phyloP scores from a whole-genome alignment of 92 coral and sea anemone genomes.

The Diadumene lineata region DNA sequence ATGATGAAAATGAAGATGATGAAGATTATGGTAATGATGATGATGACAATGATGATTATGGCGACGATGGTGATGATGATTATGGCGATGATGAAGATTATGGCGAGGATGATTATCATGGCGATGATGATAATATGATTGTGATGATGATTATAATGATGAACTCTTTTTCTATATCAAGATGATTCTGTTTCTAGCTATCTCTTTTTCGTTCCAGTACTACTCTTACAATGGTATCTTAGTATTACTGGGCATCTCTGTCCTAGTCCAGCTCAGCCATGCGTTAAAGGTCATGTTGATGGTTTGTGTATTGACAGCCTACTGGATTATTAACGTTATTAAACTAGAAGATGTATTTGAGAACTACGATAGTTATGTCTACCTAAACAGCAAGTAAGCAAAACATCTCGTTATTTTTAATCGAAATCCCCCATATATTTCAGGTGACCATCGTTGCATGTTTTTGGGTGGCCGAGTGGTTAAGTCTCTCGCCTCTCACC shows the following conservation, averaged over 20 bases:
- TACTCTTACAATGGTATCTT: conserved; percentile 89
- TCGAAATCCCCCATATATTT: no score
- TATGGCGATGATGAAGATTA: no score
- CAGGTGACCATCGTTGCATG: no score
- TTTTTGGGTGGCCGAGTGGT: background rate
- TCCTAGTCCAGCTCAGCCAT: conserved; percentile 91
- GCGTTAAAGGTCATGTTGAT: conserved; percentile 79
- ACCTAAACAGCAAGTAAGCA: conserved; percentile 35
- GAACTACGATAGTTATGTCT: conserved; percentile 63
- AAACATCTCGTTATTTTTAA: background rate
- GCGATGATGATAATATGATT: background rate
- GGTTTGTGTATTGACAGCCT: conserved; percentile 52
- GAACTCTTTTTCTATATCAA: background rate
- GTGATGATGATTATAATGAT: background rate
- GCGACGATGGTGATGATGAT: background rate
- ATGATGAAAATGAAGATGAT: no score
- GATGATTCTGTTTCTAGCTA: background rate
- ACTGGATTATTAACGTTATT: conserved; percentile 71
- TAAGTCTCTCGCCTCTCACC: no score
- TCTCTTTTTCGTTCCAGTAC: conserved; percentile 60
- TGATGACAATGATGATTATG: background rate
- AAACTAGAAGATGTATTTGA: conserved; percentile 50
- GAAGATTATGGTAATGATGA: background rate
- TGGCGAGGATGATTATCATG: background rate
- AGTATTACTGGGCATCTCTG: conserved; percentile 82